A percentile compares a stretch with the other conserved stretches of the same genome.
Conservation (phyloP, 2,113 vertebrate species). For the Casuarius casuarius region DNA sequence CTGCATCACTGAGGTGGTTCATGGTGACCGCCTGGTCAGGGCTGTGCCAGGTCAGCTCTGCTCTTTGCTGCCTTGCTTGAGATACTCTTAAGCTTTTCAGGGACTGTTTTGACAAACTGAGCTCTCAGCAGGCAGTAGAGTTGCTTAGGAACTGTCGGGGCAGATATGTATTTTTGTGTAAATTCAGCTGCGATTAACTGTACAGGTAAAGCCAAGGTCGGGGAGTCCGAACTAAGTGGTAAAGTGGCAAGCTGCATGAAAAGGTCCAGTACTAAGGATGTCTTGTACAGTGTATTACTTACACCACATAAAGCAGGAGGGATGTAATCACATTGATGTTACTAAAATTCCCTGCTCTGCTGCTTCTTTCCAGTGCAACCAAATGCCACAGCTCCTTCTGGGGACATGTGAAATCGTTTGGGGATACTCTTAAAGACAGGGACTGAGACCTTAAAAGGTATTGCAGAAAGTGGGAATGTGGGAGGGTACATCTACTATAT, state of each 20-base stretch:
- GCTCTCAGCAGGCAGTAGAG: accelerated
- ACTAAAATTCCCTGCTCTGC: neutral
- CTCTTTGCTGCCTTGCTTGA: neutral
- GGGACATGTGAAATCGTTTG: neutral
- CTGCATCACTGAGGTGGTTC: accelerated
- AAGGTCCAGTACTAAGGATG: neutral
- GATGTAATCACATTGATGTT: neutral
- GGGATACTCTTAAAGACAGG: no score
- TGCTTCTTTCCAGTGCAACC: neutral
- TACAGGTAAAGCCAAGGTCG: neutral
- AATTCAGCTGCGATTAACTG: neutral
- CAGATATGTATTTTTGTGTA: neutral
- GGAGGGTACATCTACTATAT: neutral
- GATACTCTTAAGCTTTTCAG: neutral
- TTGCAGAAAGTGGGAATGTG: neutral
- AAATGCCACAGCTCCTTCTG: neutral
- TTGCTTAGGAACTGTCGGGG: neutral
- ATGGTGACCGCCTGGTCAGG: accelerated
- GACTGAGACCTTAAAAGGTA: neutral
- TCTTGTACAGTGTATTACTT: no score
- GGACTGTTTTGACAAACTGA: neutral
- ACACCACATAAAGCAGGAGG: neutral
- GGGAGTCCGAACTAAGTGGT: neutral
- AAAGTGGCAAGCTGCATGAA: neutral
- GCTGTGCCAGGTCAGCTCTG: neutral